Evolutionary conservation across 2,888 invertebrate genomes (phyloP).

Genomic region (Amblyteles armatorius): DNA sequence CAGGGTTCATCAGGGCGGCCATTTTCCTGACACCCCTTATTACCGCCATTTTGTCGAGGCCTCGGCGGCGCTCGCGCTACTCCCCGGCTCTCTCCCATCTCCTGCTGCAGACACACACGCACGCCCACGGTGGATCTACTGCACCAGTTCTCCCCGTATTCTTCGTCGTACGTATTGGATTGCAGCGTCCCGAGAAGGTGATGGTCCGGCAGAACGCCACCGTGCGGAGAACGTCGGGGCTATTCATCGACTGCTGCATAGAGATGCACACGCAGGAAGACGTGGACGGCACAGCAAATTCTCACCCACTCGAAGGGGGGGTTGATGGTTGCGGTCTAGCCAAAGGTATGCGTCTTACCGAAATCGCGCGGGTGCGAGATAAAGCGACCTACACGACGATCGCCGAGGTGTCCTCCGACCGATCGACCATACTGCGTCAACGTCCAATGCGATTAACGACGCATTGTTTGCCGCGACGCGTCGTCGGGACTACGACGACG

Average conservation of each 20-base stretch:
- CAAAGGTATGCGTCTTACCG: conserved; percentile 39
- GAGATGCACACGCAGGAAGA: conserved; percentile 34
- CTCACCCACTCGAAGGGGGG: conserved; percentile 30
- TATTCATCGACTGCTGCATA: not conserved
- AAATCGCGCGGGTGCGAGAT: conserved; percentile 47
- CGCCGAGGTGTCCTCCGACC: conserved; percentile 24
- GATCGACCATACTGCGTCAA: conserved; percentile 46
- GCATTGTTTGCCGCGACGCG: conserved; percentile 72
- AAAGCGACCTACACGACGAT: conserved; percentile 38
- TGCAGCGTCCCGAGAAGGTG: conserved; percentile 52
- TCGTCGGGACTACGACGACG: conserved; percentile 32
- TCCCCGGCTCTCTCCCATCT: not conserved
- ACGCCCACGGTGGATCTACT: conserved; percentile 28
- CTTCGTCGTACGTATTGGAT: conserved; percentile 57
- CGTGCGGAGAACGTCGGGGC: not conserved
- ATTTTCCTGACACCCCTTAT: conserved; percentile 82
- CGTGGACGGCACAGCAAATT: conserved; percentile 26
- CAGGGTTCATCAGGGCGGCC: conserved; percentile 81
- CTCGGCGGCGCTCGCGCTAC: conserved; percentile 37
- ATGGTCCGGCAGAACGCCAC: conserved; percentile 33
- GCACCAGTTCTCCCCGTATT: conserved; percentile 28
- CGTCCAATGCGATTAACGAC: conserved; percentile 72
- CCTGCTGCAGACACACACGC: conserved; percentile 18
- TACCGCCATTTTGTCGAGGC: conserved; percentile 80
- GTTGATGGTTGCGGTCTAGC: conserved; percentile 51